These are phyloP conservation scores for Tuberolachnus salignus DNA, from an alignment of 2,888 invertebrate species.

Conservation along the genomic window DNA sequence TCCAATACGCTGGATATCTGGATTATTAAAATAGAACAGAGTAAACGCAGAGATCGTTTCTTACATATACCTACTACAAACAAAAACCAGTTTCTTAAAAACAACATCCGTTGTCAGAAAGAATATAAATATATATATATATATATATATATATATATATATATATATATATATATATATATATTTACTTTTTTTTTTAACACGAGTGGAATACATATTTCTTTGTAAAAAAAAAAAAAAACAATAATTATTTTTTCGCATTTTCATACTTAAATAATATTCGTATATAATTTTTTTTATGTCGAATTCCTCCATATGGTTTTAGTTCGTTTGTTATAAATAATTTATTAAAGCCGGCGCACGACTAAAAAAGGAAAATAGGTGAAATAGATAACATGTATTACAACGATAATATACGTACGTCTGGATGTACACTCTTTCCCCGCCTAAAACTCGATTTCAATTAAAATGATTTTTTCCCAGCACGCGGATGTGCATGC, in stretches of 20 bases:
- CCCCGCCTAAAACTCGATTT: no score
- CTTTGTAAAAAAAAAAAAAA: not conserved
- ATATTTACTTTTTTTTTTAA: constrained; percentile 12
- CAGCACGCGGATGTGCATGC: no score
- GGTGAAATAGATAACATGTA: no score
- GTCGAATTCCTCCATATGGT: not conserved
- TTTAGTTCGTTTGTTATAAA: no score
- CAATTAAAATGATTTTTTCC: no score
- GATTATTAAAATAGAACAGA: constrained; percentile 11
- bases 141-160: not conserved
- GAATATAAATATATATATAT: constrained; percentile 6
- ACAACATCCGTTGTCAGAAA: constrained; percentile 32
- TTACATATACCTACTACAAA: not conserved
- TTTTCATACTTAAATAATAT: no score
- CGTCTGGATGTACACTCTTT: no score
- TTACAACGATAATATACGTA: no score
- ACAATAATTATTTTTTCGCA: constrained; percentile 1
- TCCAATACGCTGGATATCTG: not conserved
- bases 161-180: not conserved
- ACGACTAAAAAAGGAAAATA: no score
- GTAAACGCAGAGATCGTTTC: not conserved
- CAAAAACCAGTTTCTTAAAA: constrained; percentile 42
- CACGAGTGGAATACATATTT: not conserved
- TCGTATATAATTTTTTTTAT: not conserved
- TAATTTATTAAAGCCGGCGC: no score